Conservation (phyloP, 2,888 invertebrate genomes). For the Netelia melanura region DNA sequence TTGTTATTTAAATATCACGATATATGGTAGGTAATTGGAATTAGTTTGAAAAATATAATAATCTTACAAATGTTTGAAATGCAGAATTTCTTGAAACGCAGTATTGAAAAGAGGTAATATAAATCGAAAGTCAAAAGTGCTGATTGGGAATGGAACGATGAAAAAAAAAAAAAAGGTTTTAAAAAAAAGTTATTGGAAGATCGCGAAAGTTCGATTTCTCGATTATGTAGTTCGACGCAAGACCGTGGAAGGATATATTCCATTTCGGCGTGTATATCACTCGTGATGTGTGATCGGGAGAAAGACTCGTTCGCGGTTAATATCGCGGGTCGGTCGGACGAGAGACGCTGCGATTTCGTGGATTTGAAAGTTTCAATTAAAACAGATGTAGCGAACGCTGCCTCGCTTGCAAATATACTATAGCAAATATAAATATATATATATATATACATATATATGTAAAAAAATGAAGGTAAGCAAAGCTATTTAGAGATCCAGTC, state of each 20-base stretch:
- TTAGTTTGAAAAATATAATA: too few species aligned
- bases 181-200: constrained; percentile 13
- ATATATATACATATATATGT: constrained; percentile 2
- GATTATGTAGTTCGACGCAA: constrained; percentile 50
- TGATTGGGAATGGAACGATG: background rate
- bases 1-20: too few species aligned
- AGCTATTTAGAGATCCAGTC: constrained; percentile 22
- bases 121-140: background rate
- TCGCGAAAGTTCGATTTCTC: constrained; percentile 58
- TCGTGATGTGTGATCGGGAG: constrained; percentile 38
- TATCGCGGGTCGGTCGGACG: background rate
- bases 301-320: constrained; percentile 38
- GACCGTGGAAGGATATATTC: constrained; percentile 16
- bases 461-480: background rate
- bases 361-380: constrained; percentile 79
- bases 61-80: too few species aligned
- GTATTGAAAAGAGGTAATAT: too few species aligned
- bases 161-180: constrained; percentile 16
- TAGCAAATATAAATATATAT: constrained; percentile 6
- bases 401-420: background rate
- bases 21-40: too few species aligned
- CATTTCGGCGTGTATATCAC: constrained; percentile 12
- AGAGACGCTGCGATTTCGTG: constrained; percentile 68
- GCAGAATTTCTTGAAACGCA: too few species aligned
- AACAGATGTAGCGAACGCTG: constrained; percentile 42